A percentile compares a stretch with the other conserved stretches of the same genome.
These are phyloP conservation scores for Euphydryas editha DNA, from an alignment of 2,888 invertebrate species.

Conservation along the genomic window DNA sequence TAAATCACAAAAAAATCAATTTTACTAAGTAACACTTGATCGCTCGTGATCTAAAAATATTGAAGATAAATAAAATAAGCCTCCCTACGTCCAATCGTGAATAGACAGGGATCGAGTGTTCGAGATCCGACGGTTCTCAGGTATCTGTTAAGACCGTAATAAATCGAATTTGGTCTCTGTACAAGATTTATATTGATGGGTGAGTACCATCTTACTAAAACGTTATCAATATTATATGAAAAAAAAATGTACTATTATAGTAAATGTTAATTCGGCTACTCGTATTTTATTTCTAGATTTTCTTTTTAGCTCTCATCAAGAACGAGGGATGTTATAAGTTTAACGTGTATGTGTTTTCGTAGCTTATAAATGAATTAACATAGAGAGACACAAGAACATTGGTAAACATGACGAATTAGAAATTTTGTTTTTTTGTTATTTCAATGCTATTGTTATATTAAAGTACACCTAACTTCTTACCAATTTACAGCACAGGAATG, in stretches of 20 bases:
- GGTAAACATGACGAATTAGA: too few species aligned
- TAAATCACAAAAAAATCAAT: not conserved
- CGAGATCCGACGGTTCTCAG: constrained; percentile 26
- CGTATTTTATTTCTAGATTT: not conserved
- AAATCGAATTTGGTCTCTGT: constrained; percentile 27
- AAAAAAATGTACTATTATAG: not conserved
- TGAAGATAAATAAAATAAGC: constrained; percentile 24
- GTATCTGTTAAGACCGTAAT: constrained; percentile 27
- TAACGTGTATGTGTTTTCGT: too few species aligned
- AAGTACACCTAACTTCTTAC: too few species aligned
- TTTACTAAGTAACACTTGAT: not conserved
- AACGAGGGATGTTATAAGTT: too few species aligned
- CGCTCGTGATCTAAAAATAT: not conserved
- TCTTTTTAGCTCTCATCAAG: not conserved
- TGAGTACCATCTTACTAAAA: constrained; percentile 10
- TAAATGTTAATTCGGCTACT: not conserved
- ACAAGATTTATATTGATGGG: constrained; percentile 28
- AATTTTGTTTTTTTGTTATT: too few species aligned
- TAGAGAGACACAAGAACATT: too few species aligned
- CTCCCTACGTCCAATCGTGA: constrained; percentile 24
- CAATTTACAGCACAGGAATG: too few species aligned
- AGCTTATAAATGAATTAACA: too few species aligned
- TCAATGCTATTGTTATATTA: too few species aligned
- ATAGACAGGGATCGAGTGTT: constrained; percentile 27
- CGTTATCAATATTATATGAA: constrained; percentile 1